These are phyloP conservation scores for Platichthys stellatus DNA, from an alignment of 2,113 vertebrate species.

Conservation along the genomic window DNA sequence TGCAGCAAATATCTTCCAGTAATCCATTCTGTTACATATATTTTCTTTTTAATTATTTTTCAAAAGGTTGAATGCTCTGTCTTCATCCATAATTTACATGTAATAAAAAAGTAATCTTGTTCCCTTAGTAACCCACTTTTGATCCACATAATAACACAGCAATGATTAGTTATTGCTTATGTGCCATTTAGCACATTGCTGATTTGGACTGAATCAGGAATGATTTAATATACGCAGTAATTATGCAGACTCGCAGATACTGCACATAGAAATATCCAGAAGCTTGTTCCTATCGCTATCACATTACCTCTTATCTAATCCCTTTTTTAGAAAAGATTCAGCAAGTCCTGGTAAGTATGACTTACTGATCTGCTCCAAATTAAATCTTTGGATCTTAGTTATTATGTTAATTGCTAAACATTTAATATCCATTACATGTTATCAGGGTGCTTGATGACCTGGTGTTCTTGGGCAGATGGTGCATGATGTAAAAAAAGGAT, in stretches of 20 bases:
- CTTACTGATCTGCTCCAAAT: not conserved
- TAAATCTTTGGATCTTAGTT: not conserved
- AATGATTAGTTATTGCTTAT: conserved; percentile 23
- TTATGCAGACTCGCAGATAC: not conserved
- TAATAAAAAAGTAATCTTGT: not conserved
- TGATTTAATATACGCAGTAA: not conserved
- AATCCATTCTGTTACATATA: too few species aligned
- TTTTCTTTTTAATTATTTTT: too few species aligned
- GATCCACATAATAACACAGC: conserved; percentile 1
- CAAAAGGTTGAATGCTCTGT: too few species aligned
- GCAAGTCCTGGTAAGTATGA: not conserved
- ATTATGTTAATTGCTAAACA: not conserved
- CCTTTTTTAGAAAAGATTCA: not conserved
- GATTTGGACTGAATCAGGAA: conserved; percentile 4
- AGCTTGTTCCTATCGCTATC: not conserved
- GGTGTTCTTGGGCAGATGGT: not conserved
- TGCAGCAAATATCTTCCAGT: too few species aligned
- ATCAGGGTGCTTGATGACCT: not conserved
- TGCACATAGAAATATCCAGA: not conserved
- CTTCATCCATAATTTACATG: too few species aligned
- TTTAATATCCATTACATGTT: not conserved
- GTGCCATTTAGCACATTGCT: not conserved
- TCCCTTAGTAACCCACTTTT: not conserved
- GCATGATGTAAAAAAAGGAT: conserved; percentile 6
- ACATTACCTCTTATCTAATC: not conserved